Conservation (phyloP, 30 jellyfish, hydroid and myxozoan species). For the Chrysaora quinquecirrha region DNA sequence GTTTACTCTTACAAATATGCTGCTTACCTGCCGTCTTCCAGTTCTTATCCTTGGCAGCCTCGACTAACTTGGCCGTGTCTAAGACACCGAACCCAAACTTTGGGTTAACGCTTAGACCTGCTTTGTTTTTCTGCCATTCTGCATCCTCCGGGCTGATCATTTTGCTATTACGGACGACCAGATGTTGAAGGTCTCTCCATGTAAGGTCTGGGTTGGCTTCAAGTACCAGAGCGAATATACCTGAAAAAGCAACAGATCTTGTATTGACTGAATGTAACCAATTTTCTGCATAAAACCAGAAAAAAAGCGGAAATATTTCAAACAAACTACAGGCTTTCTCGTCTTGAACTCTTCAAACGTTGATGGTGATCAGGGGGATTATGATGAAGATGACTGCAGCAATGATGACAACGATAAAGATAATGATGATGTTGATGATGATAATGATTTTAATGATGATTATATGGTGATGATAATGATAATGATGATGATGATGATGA, state of each 20-base stretch:
- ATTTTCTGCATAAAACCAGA: no score
- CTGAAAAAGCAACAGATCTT: constrained; percentile 34
- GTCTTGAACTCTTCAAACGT: no score
- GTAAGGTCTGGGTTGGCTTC: constrained; percentile 91
- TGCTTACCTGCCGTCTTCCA: constrained; percentile 94
- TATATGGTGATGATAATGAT: no score
- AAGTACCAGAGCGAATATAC: constrained; percentile 93
- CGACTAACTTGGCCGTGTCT: constrained; percentile 85
- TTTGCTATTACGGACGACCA: constrained; percentile 85
- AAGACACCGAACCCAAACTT: constrained; percentile 96
- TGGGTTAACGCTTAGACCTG: constrained; percentile 85
- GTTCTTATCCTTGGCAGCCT: constrained; percentile 70
- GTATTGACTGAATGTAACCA: no score
- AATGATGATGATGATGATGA: no score
- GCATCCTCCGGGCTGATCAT: constrained; percentile 73
- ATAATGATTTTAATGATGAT: no score
- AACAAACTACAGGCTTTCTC: no score
- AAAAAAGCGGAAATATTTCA: no score
- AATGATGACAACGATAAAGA: no score
- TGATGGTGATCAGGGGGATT: no score
- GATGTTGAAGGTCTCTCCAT: constrained; percentile 98
- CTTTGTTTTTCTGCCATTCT: constrained; percentile 95
- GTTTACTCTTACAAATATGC: constrained; percentile 80
- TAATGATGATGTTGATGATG: no score
- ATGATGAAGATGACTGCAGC: no score